Base-by-base conservation (phyloP, 2,797 vertebrate species). In the Eutrigla gurnardus region DNA sequence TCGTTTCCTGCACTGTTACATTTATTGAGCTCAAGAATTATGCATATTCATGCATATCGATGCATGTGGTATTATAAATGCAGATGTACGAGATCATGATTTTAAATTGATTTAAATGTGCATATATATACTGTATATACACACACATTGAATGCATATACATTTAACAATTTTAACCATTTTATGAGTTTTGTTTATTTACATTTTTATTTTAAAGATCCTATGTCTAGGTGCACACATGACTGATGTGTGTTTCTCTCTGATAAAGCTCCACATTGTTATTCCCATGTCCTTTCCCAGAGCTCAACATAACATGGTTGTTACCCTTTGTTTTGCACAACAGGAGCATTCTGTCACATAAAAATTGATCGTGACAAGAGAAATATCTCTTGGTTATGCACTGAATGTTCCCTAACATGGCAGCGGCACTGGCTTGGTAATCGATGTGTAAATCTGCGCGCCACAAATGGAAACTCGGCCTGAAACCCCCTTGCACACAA, bases 361-460 rank as follows among this genome's bases (percentile, higher is more conserved):
- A 83, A 90, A 88, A 85, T 84, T 78, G 77, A 87, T 88, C 59
- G 63, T 58, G 78, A 86, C 84, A 78, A 63, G 83, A 85, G 53
- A 80, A 88, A 84, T 79, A 74, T 83, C 88, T 79, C 80, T 72
- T 76, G 68, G 72, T 75, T 80, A 86, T 79, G 82, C 75, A 69
- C 75, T 47, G 57, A 82, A 70, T 62, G 76, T 80, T 80, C 71
- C 46, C 59, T 67, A 75, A 82, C 61, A 14, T 53, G 70, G 71
- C 17, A 52, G 67, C 81, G 77, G 72, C 83, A 74, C 65, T 18
- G 73, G 64, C 78, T 72, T 13, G 40, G 75, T 80, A 87, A 88
- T 85, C 74, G 47, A 70, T 65, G 78, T 65, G 73, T 87, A 81
- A 88, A 89, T 87, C 81, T 82, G 46, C 55, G 53, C 33, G 65